Evolutionary conservation across 1,140 invertebrate genomes (phyloP).

Genomic region (Apolygus lucorum): DNA sequence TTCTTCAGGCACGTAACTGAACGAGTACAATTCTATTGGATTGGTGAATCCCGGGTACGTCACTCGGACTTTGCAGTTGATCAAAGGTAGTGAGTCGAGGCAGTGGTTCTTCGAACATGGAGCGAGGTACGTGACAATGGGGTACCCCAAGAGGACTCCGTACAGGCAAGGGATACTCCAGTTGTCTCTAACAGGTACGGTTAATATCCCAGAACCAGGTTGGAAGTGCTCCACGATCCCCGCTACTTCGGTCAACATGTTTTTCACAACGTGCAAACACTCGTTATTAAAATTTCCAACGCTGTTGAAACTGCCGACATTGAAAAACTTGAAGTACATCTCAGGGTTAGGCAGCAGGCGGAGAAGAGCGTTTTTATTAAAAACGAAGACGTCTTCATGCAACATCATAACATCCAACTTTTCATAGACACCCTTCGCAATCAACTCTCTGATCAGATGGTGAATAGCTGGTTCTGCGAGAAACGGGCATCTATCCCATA

Average conservation of each 20-base stretch:
- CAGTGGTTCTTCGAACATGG: not conserved
- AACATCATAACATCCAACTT: not conserved
- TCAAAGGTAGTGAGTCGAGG: not conserved
- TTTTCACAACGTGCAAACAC: too few relatives aligned
- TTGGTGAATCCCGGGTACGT: not conserved
- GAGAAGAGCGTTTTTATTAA: not conserved
- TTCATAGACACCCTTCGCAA: not conserved
- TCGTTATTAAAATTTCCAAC: not conserved
- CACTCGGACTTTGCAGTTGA: not conserved
- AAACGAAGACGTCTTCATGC: not conserved
- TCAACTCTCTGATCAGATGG: not conserved
- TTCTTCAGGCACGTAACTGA: not conserved
- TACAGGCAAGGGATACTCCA: slow-evolving; percentile 5
- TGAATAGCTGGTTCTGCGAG: not conserved
- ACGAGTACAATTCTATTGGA: not conserved
- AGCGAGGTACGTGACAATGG: not conserved
- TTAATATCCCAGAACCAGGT: not conserved
- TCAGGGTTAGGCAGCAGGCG: not conserved
- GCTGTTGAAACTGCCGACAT: not conserved
- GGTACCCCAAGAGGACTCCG: not conserved
- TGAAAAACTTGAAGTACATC: not conserved
- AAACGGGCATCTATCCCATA: not conserved
- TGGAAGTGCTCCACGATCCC: not conserved
- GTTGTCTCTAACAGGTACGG: not conserved
- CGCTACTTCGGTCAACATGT: not conserved